phyloP scores from a whole-genome alignment of 2,888 invertebrate genomes.

The Sphaeridia pumilis region DNA sequence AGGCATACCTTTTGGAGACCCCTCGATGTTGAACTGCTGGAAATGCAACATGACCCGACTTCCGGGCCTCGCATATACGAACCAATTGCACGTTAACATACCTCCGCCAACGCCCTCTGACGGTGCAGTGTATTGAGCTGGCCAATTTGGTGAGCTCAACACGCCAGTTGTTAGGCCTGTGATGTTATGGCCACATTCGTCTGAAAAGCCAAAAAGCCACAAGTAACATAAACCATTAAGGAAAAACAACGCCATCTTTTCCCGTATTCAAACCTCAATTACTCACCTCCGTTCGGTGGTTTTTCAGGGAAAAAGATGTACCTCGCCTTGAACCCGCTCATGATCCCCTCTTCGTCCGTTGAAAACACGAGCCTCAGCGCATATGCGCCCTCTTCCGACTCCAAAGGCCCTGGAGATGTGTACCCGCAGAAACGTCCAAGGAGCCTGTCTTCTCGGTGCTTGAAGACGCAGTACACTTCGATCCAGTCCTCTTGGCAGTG shows the following conservation, averaged over 20 bases:
- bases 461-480: constrained; percentile 80
- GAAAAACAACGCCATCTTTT: no score
- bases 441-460: constrained; percentile 66
- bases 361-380: constrained; percentile 79
- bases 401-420: constrained; percentile 65
- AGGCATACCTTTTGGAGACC: constrained; percentile 63
- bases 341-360: constrained; percentile 74
- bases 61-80: constrained; percentile 72
- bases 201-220: no score
- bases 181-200: constrained; percentile 76
- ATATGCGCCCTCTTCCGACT: constrained; percentile 76
- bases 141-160: constrained; percentile 83
- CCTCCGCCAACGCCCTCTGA: constrained; percentile 63
- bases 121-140: constrained; percentile 76
- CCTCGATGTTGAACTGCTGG: constrained; percentile 85
- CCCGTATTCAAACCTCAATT: no score
- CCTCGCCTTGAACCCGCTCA: constrained; percentile 90
- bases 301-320: constrained; percentile 85
- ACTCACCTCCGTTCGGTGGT: constrained; percentile 62
- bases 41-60: constrained; percentile 84
- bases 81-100: constrained; percentile 92
- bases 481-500: constrained; percentile 85
- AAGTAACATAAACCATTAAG: no score
- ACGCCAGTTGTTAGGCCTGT: constrained; percentile 62
- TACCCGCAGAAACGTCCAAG: constrained; percentile 56